Base-by-base conservation (phyloP, 2,113 vertebrate species). In the Pelobates fuscus region DNA sequence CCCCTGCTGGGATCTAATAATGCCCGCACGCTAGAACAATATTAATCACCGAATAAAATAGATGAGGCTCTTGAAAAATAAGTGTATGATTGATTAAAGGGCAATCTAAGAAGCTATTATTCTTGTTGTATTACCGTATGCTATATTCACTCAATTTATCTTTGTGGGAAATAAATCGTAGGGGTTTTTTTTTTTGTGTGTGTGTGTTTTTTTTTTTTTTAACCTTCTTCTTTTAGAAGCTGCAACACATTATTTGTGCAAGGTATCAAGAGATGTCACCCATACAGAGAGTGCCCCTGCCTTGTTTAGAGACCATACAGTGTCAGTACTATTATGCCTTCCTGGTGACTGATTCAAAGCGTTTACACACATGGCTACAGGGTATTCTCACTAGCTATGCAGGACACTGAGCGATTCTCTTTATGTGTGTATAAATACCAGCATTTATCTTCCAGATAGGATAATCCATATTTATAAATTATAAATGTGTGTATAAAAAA, bases 1-100 rank as follows among this genome's bases (percentile, higher is more conserved):
- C 89, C 91, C 91, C 94, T 87, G 86, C 92, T 93, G 95, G 93
- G 93, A 95, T 89, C 88, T 91, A 92, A 94, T 93, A 95, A 95
- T 92, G 89, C 86, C 84, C 88, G 90, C 90, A 85, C 37, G 84
- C 90, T 84, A 87, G 82, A 91, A 88, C 84, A 84, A 92, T 93
- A 96, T 96, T 96, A 95, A 96, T 98, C 95, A 96, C 70, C 88
- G 86, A 88, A 91, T 88, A 90, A 96, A 96, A 96, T 92, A 94
- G 92, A 96, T 91, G 92, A 93, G 87, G 84, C 91, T 87, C 90
- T 91, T 89, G 84, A 91, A 92, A 91, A 91, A 95, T 94, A 93
- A 94, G 88, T 90, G 88, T 88, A 92, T 94, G 93, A 94, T 96
- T 96, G 92, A 95, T 94, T 92, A 92, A 91, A 91, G 91, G 88